Conservation (phyloP, 1,140 invertebrate genomes). For the Charaxes varanes region DNA sequence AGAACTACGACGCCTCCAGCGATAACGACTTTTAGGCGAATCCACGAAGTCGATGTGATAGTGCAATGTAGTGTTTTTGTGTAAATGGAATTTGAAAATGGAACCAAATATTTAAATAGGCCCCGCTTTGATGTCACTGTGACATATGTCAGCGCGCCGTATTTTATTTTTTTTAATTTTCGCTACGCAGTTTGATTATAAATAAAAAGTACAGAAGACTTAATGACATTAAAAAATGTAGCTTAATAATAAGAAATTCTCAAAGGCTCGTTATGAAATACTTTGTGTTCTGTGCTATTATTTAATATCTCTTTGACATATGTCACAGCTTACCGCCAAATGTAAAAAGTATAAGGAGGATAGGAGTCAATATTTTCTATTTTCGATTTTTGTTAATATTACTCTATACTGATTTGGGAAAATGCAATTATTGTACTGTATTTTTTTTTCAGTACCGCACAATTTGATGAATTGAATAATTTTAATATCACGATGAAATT, state of each 20-base stretch:
- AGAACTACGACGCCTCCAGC: conserved; percentile 63
- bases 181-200: neutral
- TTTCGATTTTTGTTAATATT: conserved; percentile 2
- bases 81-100: conserved; percentile 4
- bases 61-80: conserved; percentile 4
- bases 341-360: neutral
- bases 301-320: conserved; percentile 1
- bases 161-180: neutral
- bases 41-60: conserved; percentile 4
- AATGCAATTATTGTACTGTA: conserved; percentile 22
- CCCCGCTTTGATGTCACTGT: neutral
- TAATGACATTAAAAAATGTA: neutral
- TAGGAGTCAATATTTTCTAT: neutral
- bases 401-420: conserved; percentile 12
- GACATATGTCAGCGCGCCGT: neutral
- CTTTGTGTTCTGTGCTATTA: too few relatives aligned
- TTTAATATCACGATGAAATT: conserved; percentile 8
- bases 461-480: conserved; percentile 11
- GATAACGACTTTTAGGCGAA: conserved; percentile 67
- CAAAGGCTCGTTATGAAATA: neutral
- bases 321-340: conserved; percentile 4
- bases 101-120: conserved; percentile 9
- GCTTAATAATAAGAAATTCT: neutral
- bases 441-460: conserved; percentile 21
- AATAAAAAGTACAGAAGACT: neutral